Base-by-base conservation (phyloP, 2,113 vertebrate species). In the Misgurnus anguillicaudatus region DNA sequence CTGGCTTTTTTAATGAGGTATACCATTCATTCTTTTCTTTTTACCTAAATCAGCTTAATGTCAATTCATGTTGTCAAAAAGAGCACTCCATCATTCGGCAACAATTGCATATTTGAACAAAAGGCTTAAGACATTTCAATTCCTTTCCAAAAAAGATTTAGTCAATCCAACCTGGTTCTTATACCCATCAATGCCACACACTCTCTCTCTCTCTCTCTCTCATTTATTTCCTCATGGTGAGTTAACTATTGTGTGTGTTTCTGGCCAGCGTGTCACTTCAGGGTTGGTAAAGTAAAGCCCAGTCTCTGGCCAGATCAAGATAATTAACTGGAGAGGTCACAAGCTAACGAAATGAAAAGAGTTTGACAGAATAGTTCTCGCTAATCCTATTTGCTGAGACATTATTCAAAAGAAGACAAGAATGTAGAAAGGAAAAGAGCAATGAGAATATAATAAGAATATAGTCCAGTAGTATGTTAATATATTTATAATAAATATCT, bases 281-380 rank as follows among this genome's bases (percentile, higher is more conserved):
- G 91, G 87, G 90, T 90, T 89, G 92, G 92, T 92, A 93, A 93
- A 92, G 84, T 87, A 90, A 31, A 89, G 87, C 86, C 90, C 74
- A 84, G 89, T 84, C 90, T 93, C 89, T 90, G 89, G 93, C 90
- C 92, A 91, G 90, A 93, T 93, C 91, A 92, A 91, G 91, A 93
- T 94, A 93, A 93, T 94, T 91, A 93, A 92, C 91, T 93, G 88
- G 84, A 91, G 91, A 90, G 93, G 91, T 94, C 91, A 93, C 89
- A 91, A 91, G 89, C 91, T 93, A 93, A 93, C 91, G 87, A 92
- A 92, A 93, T 92, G 87, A 92, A 92, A 92, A 86, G 87, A 88
- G 76, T 60, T 82, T 81, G 87, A 85, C 41, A 45, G 91, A 93
- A 90, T 90, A 87, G 88, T 87, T 80, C 87, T 83, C 84, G 72